These are phyloP conservation scores for Avahi laniger DNA, from an alignment of 2,797 vertebrate species.

Conservation along the genomic window DNA sequence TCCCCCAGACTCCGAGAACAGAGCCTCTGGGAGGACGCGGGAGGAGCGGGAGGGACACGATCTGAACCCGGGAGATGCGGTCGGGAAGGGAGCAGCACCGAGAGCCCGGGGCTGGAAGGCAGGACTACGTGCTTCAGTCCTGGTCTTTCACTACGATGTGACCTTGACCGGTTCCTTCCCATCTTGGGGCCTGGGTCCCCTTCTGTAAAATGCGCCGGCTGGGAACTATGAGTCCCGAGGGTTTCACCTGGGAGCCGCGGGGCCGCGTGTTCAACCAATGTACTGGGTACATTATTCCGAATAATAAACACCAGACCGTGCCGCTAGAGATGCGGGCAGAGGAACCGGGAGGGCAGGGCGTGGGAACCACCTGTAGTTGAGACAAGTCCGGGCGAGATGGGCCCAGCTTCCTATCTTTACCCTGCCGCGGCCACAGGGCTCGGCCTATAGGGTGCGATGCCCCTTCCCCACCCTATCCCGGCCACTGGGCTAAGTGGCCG, in stretches of 20 bases:
- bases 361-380: background rate
- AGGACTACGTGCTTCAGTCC: background rate
- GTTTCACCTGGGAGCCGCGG: background rate
- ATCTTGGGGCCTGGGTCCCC: background rate
- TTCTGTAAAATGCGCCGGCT: background rate
- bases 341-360: background rate
- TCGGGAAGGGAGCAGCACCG: background rate
- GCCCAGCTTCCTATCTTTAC: background rate
- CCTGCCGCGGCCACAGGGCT: background rate
- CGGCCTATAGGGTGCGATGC: background rate
- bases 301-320: background rate
- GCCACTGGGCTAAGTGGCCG: background rate
- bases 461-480: background rate
- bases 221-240: background rate
- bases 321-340: background rate
- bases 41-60: background rate
- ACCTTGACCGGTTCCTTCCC: slow-evolving; percentile 13
- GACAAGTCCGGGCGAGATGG: fast-evolving
- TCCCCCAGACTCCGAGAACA: background rate
- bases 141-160: background rate
- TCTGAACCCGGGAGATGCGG: background rate
- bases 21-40: background rate
- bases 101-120: background rate
- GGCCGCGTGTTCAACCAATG: background rate
- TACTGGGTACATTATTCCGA: background rate